A percentile compares a stretch with the other conserved stretches of the same genome.
phyloP scores from a whole-genome alignment of 2,113 vertebrate species.

The Diadophis punctatus region DNA sequence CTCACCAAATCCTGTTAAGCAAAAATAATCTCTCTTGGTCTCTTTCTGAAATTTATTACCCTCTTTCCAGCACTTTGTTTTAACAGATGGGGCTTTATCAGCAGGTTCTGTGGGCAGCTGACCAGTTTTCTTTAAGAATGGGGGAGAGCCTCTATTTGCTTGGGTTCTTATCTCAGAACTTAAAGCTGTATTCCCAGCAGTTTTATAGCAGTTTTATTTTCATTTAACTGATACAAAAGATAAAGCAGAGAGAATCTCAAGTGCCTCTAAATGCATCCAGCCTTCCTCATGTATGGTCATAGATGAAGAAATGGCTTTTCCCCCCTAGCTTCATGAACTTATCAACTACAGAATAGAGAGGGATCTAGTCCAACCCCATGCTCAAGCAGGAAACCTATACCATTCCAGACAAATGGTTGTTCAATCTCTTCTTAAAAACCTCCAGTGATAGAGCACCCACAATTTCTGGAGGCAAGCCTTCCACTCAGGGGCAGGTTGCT shows the following conservation, averaged over 20 bases:
- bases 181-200: constrained; percentile 64
- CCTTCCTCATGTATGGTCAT: accelerated
- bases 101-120: constrained; percentile 73
- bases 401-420: neutral
- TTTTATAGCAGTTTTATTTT: constrained; percentile 61
- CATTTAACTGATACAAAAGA: constrained; percentile 59
- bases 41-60: constrained; percentile 72
- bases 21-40: constrained; percentile 69
- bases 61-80: constrained; percentile 70
- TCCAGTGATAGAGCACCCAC: neutral
- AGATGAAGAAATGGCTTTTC: constrained; percentile 15
- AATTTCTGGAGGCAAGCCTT: neutral
- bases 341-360: neutral
- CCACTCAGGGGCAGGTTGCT: no score
- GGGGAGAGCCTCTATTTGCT: constrained; percentile 68
- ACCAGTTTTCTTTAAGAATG: constrained; percentile 72
- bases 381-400: neutral
- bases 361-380: neutral
- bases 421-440: neutral
- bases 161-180: constrained; percentile 72
- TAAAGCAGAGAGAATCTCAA: constrained; percentile 60
- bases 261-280: constrained; percentile 9
- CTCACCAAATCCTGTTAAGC: constrained; percentile 65
- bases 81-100: constrained; percentile 83
- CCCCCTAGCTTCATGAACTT: neutral